phyloP scores from a whole-genome alignment of 2,888 invertebrate genomes.

The Hirtodrosophila confusa region DNA sequence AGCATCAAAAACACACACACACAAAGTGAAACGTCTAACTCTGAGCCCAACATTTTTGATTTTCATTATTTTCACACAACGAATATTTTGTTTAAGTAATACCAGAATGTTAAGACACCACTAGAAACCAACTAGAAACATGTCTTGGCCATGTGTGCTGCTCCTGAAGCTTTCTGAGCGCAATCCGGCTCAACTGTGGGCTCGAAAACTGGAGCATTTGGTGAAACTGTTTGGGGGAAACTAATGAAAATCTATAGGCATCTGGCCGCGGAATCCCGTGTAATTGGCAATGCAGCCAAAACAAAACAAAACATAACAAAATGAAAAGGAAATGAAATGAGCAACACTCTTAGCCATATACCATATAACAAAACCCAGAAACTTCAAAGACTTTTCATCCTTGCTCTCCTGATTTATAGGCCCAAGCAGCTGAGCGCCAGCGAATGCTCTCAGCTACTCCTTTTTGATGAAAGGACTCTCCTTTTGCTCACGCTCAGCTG shows the following conservation, averaged over 20 bases:
- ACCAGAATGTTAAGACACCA: not conserved
- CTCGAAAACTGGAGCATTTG: conserved; percentile 3
- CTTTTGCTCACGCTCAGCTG: conserved; percentile 10
- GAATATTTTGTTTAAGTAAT: not conserved
- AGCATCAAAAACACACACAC: conserved; percentile 1
- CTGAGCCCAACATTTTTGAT: conserved; percentile 70
- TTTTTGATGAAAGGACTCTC: too few relatives aligned
- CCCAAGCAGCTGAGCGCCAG: conserved; percentile 25
- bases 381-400: not conserved
- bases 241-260: conserved; percentile 77
- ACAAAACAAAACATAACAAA: not conserved
- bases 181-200: not conserved
- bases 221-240: conserved; percentile 23
- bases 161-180: conserved; percentile 8
- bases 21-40: conserved; percentile 7
- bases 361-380: not conserved
- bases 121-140: not conserved
- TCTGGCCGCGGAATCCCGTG: conserved; percentile 84
- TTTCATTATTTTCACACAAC: conserved; percentile 54
- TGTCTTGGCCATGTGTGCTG: not conserved
- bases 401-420: not conserved
- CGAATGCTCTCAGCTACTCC: conserved; percentile 1
- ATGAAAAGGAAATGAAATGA: not conserved
- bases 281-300: conserved; percentile 83
- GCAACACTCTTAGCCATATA: conserved; percentile 42